Evolutionary conservation across 2,888 invertebrate species (phyloP), one percentile per base, ranked within the genome.

Genomic region (Lamellibrachia columna): DNA sequence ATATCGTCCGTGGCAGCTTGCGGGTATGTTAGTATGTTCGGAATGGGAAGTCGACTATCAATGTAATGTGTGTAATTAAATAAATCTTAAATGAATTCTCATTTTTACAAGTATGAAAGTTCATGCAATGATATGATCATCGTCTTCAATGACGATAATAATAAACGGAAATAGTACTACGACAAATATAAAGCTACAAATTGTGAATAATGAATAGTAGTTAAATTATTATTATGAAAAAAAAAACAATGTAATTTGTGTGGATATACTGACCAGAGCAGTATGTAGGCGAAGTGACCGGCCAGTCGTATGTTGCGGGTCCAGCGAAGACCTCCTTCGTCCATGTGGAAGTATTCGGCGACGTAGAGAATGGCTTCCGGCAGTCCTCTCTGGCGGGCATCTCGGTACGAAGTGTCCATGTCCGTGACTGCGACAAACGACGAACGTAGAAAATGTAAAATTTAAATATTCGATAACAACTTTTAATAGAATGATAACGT

Each of bases 311-410:
- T 99, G 96, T 98, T 98, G 52, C 98, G 98, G 52, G 99, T 99
- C 99, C 99, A 99, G 40, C 98, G 98, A 96, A 99, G 98, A 11
- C 99, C 99, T 96, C 99, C 99, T 95, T 98, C 98, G 94, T 99
- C 99, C 92, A 98, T 97, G 92, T 98, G 98, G 95, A 99, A 98
- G 96, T 99, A 99, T 96, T 99, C 99, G 52, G 99, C 98, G 60
- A 99, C 98, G 0, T 98, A 98, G 92, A 99, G 97, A 94, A 99
- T 98, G 15, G 99, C 99, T 97, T 98, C 99, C 1, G 99, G 99
- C 92, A 99, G 97, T 8, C 99, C 99, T 90, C 98, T 98, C 94
- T 97, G 97, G 94, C 99, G 97, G 1, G 98, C 98, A 91, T 98
- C 97, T 60, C 97, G 97, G 96, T 98, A 98, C 96, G 98, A 98